These are phyloP conservation scores for Abscondita cerata DNA, from an alignment of 2,888 invertebrate genomes.

Conservation along the genomic window DNA sequence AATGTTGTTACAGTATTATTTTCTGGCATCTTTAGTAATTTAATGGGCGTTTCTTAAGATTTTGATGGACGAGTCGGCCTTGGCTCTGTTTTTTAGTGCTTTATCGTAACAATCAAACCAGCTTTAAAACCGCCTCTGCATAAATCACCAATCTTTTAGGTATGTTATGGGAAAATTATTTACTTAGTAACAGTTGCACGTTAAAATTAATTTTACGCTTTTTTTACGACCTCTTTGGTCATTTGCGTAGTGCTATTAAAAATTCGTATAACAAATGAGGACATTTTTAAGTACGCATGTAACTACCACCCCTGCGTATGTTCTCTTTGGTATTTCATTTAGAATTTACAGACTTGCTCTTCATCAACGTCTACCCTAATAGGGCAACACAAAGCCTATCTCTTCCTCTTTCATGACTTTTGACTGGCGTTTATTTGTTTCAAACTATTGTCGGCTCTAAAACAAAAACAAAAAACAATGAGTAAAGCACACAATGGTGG, in stretches of 20 bases:
- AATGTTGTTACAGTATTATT: conserved; percentile 15
- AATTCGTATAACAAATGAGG: too few species aligned
- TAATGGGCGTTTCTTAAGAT: conserved; percentile 29
- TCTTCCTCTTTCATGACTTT: conserved; percentile 33
- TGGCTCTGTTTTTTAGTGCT: conserved; percentile 28
- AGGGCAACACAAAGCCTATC: conserved; percentile 25
- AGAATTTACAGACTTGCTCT: conserved; percentile 9
- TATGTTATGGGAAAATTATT: conserved; percentile 11
- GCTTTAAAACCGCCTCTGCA: conserved; percentile 22
- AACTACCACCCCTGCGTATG: too few species aligned
- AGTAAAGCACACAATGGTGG: conserved; percentile 9
- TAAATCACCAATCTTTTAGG: conserved; percentile 15
- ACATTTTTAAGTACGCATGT: too few species aligned
- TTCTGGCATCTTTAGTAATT: conserved; percentile 27
- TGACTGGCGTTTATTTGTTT: conserved; percentile 36
- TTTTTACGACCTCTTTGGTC: too few species aligned
- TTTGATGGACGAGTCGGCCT: conserved; percentile 27
- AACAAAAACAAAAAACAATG: conserved; percentile 14
- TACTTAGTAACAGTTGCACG: not conserved
- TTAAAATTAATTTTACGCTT: too few species aligned
- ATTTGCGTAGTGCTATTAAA: too few species aligned
- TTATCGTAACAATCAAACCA: conserved; percentile 26
- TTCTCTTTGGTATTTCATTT: too few species aligned
- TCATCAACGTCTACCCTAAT: conserved; percentile 35
- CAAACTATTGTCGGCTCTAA: conserved; percentile 25